phyloP scores from a whole-genome alignment of 2,888 invertebrate genomes.

The Pyrocoelia pectoralis region DNA sequence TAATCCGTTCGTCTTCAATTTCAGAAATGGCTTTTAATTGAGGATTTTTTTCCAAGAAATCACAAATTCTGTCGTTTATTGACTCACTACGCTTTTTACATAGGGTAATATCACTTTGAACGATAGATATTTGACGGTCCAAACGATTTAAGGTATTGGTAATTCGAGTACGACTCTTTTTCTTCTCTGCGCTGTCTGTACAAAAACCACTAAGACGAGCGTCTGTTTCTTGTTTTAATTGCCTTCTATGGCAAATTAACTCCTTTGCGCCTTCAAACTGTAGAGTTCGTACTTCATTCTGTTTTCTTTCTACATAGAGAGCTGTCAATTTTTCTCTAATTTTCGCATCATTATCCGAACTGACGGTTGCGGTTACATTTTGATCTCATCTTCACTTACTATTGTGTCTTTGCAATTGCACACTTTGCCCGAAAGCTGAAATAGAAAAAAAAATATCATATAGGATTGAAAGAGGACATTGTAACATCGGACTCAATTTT shows the following conservation, averaged over 20 bases:
- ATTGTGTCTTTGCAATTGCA: background rate
- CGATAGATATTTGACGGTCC: constrained; percentile 44
- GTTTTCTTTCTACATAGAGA: constrained; percentile 22
- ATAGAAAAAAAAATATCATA: background rate
- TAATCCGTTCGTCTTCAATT: constrained; percentile 38
- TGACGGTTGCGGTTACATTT: background rate
- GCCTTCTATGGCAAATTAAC: constrained; percentile 40
- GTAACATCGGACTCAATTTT: too few species aligned
- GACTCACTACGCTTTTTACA: constrained; percentile 45
- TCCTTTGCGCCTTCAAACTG: constrained; percentile 36
- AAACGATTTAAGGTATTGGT: constrained; percentile 42
- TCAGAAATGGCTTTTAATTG: constrained; percentile 39
- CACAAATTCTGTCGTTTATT: constrained; percentile 26
- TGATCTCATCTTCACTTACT: too few species aligned
- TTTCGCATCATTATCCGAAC: background rate
- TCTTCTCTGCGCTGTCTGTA: constrained; percentile 45
- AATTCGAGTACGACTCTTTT: constrained; percentile 25
- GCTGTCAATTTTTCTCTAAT: constrained; percentile 11
- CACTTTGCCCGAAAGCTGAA: background rate
- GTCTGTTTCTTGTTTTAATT: constrained; percentile 51
- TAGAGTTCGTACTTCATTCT: constrained; percentile 26
- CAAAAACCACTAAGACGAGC: constrained; percentile 49
- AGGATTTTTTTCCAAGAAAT: constrained; percentile 39
- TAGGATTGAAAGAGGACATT: too few species aligned
- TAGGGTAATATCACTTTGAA: constrained; percentile 43